Evolutionary conservation across 92 coral and sea anemone genomes (phyloP), one percentile per base, ranked within the genome.

Genomic region (Plumapathes pennacea): DNA sequence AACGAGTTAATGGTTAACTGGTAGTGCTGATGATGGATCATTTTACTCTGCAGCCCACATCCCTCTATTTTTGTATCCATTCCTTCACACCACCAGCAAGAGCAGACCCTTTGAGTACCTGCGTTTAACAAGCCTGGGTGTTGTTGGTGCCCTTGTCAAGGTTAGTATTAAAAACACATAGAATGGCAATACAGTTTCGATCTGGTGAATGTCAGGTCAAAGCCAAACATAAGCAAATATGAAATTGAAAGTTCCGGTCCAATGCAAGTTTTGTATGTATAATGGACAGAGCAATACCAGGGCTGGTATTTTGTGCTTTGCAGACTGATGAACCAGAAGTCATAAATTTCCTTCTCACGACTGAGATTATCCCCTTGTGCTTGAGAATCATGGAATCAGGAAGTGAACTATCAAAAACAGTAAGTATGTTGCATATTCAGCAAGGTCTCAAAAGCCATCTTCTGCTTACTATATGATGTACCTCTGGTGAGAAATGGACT

Each of bases 251-350:
- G n/a, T n/a, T n/a, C n/a, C n/a, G n/a, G n/a, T n/a, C n/a, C n/a
- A n/a, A n/a, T n/a, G n/a, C n/a, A n/a, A n/a, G n/a, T n/a, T n/a
- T n/a, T n/a, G n/a, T n/a, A n/a, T n/a, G n/a, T n/a, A n/a, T n/a
- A n/a, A n/a, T n/a, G n/a, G n/a, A n/a, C n/a, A n/a, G n/a, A n/a
- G n/a, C n/a, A n/a, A n/a, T n/a, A n/a, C n/a, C n/a, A n/a, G n/a
- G n/a, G n/a, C n/a, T n/a, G n/a, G n/a, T 25, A 1, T 12, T 29
- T 67, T 25, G 3, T 51, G 5, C 30, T 29, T 61, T 59, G 12
- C 52, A 92, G 98, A 92, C 98, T 39, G 98, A 92, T 54, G 98
- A 92, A 48, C 89, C 98, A 25, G 98, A 92, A 62, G 98, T 92
- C 28, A 92, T 92, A 18, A 92, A 88, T 64, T 92, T 92, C 64